Evolutionary conservation across 2,888 invertebrate genomes (phyloP).

Genomic region (Tetranychus piercei): DNA sequence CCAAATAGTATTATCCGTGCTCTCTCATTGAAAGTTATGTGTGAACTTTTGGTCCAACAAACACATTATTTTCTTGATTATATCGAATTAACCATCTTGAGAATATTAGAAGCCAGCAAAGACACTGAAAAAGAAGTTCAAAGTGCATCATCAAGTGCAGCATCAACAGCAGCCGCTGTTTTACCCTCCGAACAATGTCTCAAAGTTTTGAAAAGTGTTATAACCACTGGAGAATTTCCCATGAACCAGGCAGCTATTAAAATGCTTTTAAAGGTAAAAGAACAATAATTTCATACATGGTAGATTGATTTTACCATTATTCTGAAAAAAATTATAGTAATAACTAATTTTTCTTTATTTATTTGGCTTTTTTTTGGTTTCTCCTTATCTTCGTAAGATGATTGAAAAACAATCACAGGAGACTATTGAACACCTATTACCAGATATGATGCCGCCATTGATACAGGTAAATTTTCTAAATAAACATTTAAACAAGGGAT

Average conservation of each 20-base stretch:
- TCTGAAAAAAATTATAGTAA: not conserved
- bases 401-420: slow-evolving; percentile 55
- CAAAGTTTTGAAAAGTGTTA: slow-evolving; percentile 58
- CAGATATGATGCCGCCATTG: slow-evolving; percentile 67
- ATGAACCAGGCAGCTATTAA: slow-evolving; percentile 78
- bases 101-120: slow-evolving; percentile 68
- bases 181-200: slow-evolving; percentile 61
- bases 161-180: slow-evolving; percentile 41
- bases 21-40: slow-evolving; percentile 48
- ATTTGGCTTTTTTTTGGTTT: not conserved
- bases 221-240: slow-evolving; percentile 67
- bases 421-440: slow-evolving; percentile 49
- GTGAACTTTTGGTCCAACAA: slow-evolving; percentile 62
- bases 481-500: not conserved
- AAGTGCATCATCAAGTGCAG: slow-evolving; percentile 67
- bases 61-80: slow-evolving; percentile 64
- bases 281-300: not conserved
- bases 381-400: slow-evolving; percentile 31
- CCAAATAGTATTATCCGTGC: slow-evolving; percentile 14
- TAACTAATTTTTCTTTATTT: not conserved
- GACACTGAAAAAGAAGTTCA: slow-evolving; percentile 41
- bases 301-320: not conserved
- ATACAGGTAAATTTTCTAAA: slow-evolving; percentile 45
- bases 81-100: slow-evolving; percentile 71
- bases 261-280: slow-evolving; percentile 45